Conservation (phyloP, 2,888 invertebrate genomes). For the Polydrusus cervinus region DNA sequence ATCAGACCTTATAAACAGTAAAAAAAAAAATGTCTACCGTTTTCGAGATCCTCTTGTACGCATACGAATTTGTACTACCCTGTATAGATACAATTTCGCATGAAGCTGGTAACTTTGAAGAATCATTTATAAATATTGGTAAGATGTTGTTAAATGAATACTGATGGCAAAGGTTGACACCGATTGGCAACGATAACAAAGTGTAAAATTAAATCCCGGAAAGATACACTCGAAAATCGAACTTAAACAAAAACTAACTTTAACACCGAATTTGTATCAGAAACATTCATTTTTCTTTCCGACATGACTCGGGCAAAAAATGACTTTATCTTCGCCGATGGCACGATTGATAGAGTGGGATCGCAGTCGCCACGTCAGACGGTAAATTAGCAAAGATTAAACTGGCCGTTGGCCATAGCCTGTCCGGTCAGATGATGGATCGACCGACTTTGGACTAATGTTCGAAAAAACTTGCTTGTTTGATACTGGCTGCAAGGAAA, state of each 20-base stretch:
- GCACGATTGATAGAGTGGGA: slow-evolving; percentile 53
- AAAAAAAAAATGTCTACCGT: no score
- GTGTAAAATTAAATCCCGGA: neutral
- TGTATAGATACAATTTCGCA: no score
- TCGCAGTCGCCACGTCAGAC: slow-evolving; percentile 51
- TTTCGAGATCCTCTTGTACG: no score
- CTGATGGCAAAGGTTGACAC: no score
- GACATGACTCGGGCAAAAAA: slow-evolving; percentile 48
- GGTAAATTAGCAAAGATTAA: slow-evolving; percentile 57
- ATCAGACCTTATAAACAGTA: no score
- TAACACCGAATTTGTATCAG: slow-evolving; percentile 34
- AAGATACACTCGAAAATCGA: neutral
- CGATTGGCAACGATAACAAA: no score
- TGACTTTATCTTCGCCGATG: slow-evolving; percentile 51
- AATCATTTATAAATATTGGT: no score
- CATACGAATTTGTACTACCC: no score
- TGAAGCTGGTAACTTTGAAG: no score
- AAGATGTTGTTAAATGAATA: no score
- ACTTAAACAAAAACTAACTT: slow-evolving; percentile 14
- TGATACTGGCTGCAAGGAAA: slow-evolving; percentile 15
- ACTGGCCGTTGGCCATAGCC: slow-evolving; percentile 52
- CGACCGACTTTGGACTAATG: slow-evolving; percentile 50
- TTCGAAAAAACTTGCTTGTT: slow-evolving; percentile 33
- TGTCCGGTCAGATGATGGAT: slow-evolving; percentile 51
- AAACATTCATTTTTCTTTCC: slow-evolving; percentile 51